Evolutionary conservation across 1,140 invertebrate genomes (phyloP), one percentile per base, ranked within the genome.

Genomic region (Bombyx mandarina): DNA sequence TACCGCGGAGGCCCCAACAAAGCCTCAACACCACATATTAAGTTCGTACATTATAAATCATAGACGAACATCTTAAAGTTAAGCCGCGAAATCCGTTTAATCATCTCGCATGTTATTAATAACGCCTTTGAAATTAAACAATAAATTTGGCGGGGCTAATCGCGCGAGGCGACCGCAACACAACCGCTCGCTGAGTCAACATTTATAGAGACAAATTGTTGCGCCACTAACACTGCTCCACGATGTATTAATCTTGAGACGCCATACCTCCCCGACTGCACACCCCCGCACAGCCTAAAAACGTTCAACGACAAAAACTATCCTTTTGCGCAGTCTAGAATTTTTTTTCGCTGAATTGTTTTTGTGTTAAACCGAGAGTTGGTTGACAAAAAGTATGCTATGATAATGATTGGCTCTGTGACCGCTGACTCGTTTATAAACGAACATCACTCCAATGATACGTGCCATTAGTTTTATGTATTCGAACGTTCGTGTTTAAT

Each of bases 201-300:
- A 79, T 87, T 87, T 87, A 87, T 87, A 87, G 82, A 87, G 84
- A 87, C 84, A 87, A 87, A 87, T 87, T 84, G 82, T 86, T 79
- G 75, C 76, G 73, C 70, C 75, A 84, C 74, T 79, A 79, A 79
- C 79, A 71, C 67, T 58, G 71, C 67, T 75, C 76, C 64, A 71
- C 71, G 80, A 86, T 79, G 71, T 86, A 86, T 86, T 86, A 86
- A 85, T 86, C 83, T 86, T 82, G 64, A 63, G 61, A 59, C 56
- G 58, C 52, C 62, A 63, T 73, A 71, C 50, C 22, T 22, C 22
- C 50, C 50, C 18, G 26, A 8, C 50, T 26, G 6, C 10, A 35
- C 26, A 35, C 26, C 26, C 26, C 26, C 4, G 26, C 2, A 35
- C 26, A 35, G 26, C 26, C 26, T 5, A 35, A 35, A 35, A 35